Percentiles rank a stretch among this genome's conserved stretches.
These are phyloP conservation scores for Atrina japonica DNA, from an alignment of 2,888 invertebrate genomes.

Conservation along the genomic window DNA sequence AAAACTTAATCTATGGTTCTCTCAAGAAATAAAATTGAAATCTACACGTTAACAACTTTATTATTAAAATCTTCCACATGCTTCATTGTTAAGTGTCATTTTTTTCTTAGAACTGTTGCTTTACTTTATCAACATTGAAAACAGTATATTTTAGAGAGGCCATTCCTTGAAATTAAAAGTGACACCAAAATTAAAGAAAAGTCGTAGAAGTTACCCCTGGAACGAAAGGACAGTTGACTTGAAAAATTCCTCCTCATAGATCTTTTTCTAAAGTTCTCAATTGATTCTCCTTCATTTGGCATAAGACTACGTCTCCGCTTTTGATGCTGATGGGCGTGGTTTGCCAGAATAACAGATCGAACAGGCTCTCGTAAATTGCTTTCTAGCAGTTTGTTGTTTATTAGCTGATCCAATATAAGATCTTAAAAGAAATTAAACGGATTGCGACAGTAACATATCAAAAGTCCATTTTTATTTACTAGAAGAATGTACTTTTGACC, in stretches of 20 bases:
- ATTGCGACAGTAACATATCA: no score
- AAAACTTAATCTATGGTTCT: no score
- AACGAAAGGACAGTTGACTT: constrained; percentile 45
- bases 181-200: not conserved
- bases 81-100: no score
- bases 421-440: constrained; percentile 82
- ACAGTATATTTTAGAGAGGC: no score
- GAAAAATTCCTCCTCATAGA: constrained; percentile 64
- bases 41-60: no score
- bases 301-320: constrained; percentile 73
- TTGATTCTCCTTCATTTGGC: constrained; percentile 48
- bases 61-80: no score
- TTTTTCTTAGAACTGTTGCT: no score
- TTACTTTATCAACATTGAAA: no score
- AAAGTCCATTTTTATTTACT: no score
- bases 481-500: not conserved
- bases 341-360: constrained; percentile 91
- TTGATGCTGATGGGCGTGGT: constrained; percentile 97
- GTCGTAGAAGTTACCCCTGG: constrained; percentile 21
- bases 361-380: constrained; percentile 88
- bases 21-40: no score
- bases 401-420: constrained; percentile 93
- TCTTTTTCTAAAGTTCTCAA: constrained; percentile 46
- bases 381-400: constrained; percentile 88
- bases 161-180: no score